Evolutionary conservation across 2,113 vertebrate species (phyloP), one percentile per base, ranked within the genome.

Genomic region (Albula goreensis): DNA sequence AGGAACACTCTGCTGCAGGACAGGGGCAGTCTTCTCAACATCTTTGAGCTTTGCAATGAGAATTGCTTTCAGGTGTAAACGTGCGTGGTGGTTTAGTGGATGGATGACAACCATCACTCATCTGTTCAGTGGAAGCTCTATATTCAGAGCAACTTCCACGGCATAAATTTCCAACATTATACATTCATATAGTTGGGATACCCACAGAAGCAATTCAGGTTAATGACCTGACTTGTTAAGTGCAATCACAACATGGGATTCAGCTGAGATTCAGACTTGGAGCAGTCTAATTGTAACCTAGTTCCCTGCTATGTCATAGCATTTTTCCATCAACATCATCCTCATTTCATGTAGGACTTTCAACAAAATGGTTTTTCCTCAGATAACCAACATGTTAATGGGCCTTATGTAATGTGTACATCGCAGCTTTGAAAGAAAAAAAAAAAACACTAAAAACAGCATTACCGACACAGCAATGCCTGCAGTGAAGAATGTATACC

Each of bases 401-500:
- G 70, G 17, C 17, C 4, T 31, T 74, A 31, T 31, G 9, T 5
- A 74, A 2, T 31, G 70, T 10, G 25, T 31, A 10, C 31, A 11
- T 31, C 70, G 2, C 70, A 74, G 19, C 9, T n/a, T 74, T 22
- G 22, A 25, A n/a, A 74, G 22, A 25, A n/a, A 74, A 74, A n/a
- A 74, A 74, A 74, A 31, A 8, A 74, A 22, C 50, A 83, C 50
- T 50, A 5, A 17, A n/a, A 74, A n/a, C 12, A n/a, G 7, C 51
- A 51, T 31, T 51, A 63, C 60, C 19, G 2, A 15, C 74, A 31
- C 50, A 63, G 74, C 6, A 11, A 52, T 80, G 80, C 50, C 78
- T 57, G 22, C 80, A 60, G 50, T 88, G 53, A 86, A 88, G 79
- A 84, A 86, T 70, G 83, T 85, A 88, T 86, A 85, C 78, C 83